Evolutionary conservation across 2,888 invertebrate genomes (phyloP), one percentile per base, ranked within the genome.

Genomic region (Cynaeus angustus): DNA sequence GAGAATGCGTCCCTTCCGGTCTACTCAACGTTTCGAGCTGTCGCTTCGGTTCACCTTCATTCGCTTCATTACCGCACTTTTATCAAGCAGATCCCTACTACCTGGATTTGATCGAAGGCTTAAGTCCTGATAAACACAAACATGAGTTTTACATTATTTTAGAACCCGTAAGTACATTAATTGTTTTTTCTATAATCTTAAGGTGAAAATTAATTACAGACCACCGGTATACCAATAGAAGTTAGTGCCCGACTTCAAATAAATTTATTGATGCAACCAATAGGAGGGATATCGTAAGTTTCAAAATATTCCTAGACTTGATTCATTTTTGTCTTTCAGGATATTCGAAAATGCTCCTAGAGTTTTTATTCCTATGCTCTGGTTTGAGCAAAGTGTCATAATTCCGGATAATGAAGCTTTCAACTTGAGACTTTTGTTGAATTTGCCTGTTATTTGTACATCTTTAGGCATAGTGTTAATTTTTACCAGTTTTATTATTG

Each of bases 1-100:
- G 92, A 0, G 88, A 90, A 65, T 94, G 94, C 81, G 86, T 88
- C 10, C 93, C 93, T 70, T 88, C 89, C 0, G 95, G 95, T 0
- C 88, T 91, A 26, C 87, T 94, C 83, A 94, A 94, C 84, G 89
- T 94, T n/a, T 92, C 93, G 0, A 86, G 91, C 0, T 95, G 94
- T 76, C 89, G 94, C 59, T 92, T 87, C 79, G 94, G 93, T 4
- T 92, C 95, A 0, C 96, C 97, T 0, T 91, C 93, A 0, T 94
- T 94, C 81, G 89, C 94, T 74, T 94, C 95, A 0, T 89, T 94
- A 75, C 97, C 97, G 0, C 95, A 96, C 85, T 96, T 94, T 84
- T 88, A 91, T 79, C 88, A 91, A 76, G 96, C 89, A 0, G 95
- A 95, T 85, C 89, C 90, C 0, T 86, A 84, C 70, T 91, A 93